Conservation (phyloP, 2,888 invertebrate species). For the Drosophila prolongata region DNA sequence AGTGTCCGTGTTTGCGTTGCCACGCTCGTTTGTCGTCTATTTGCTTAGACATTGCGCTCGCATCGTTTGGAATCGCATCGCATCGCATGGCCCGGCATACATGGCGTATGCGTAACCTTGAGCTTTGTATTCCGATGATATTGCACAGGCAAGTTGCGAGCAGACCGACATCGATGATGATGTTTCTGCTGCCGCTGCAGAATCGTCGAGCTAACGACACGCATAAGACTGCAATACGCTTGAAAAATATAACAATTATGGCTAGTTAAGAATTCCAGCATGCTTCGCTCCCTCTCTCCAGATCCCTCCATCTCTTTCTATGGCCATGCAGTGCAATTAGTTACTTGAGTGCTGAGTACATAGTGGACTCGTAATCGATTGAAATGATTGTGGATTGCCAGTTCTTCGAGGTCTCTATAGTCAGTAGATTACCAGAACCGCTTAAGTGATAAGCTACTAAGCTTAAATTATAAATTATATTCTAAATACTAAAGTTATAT, state of each 20-base stretch:
- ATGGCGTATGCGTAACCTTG: conserved; percentile 79
- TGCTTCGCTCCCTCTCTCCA: conserved; percentile 6
- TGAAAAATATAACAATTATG: conserved; percentile 68
- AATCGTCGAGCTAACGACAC: conserved; percentile 45
- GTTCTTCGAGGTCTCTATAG: conserved; percentile 25
- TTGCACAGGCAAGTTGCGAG: conserved; percentile 39
- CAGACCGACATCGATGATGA: conserved; percentile 26
- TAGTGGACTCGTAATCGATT: conserved; percentile 38
- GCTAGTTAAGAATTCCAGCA: conserved; percentile 61
- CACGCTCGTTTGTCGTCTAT: conserved; percentile 68
- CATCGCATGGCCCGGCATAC: conserved; percentile 56
- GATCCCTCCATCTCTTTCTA: conserved; percentile 18
- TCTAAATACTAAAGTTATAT: no score
- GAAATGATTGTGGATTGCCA: conserved; percentile 24
- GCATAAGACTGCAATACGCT: conserved; percentile 65
- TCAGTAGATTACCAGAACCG: neutral
- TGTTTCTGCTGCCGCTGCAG: conserved; percentile 28
- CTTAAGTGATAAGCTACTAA: neutral
- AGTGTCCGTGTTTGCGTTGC: conserved; percentile 75
- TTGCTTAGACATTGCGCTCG: conserved; percentile 73
- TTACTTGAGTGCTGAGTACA: conserved; percentile 41
- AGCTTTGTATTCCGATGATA: conserved; percentile 55
- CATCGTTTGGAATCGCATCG: conserved; percentile 47
- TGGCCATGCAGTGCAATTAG: conserved; percentile 47
- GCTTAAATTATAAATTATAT: no score